Base-by-base conservation (phyloP, 2,888 invertebrate genomes). In the Bedellia somnulentella region DNA sequence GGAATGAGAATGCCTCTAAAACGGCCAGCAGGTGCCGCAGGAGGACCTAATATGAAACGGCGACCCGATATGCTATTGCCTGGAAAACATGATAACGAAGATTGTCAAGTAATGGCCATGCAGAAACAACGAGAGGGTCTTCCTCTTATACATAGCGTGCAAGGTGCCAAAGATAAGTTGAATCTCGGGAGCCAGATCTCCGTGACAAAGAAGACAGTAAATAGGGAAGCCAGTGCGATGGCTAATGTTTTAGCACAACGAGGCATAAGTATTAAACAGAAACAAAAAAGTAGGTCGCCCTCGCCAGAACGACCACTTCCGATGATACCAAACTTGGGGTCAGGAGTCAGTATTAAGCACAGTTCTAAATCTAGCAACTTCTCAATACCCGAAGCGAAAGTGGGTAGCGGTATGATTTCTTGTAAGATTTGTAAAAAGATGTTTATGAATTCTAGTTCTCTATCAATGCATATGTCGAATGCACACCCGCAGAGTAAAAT, bases 191-290 rank as follows among this genome's bases (percentile, higher is more conserved):
- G 85, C 46, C 85, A 86, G 34, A 84, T 86, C 36, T 87, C 86
- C 2, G 67, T 87, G 39, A 85, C 85, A 18, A 81, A 80, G 41
- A 75, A 76, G 41, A 61, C 70, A 2, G 82, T 82, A 28, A 83
- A 83, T 44, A 81, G 82, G 22, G 86, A 87, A 50, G 85, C 87
- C 1, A 85, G 82, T 45, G 85, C 85, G 1, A 87, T 89, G 46
- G 88, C 89, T 1, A 86, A 84, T 49, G 85, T 89, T 34, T 57
- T 89, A 34, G 88, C 87, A 3, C 85, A 85, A 4, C 70, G 89
- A 36, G 89, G 89, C 2, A 89, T 89, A 32, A 88, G 87, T 18
- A 82, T 89, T 0, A 87, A 87, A 26, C 80, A 81, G 24, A 83
- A 85, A 26, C 79, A 82, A 15, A 82, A 73, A 44, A 58, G 67